Evolutionary conservation across 2,888 invertebrate genomes (phyloP).

Genomic region (Meganola albula): DNA sequence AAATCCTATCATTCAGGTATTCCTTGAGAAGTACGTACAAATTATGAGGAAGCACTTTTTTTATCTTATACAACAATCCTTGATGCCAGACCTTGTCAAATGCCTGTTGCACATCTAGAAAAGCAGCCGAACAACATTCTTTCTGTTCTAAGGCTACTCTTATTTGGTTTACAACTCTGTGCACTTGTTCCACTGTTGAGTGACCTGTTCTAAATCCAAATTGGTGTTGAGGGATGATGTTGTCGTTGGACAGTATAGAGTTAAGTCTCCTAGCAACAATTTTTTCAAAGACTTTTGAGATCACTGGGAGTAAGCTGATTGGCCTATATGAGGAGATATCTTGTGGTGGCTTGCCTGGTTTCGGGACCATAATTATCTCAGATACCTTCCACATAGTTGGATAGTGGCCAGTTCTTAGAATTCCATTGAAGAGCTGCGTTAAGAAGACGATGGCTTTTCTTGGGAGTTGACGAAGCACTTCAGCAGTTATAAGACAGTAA

Average conservation of each 20-base stretch:
- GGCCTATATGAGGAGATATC: not conserved
- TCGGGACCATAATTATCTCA: not conserved
- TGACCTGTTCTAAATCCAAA: not conserved
- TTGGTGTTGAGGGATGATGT: not conserved
- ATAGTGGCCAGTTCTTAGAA: not conserved
- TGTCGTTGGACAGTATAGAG: not conserved
- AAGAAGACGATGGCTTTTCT: not conserved
- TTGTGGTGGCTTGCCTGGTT: not conserved
- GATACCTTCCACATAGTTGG: not conserved
- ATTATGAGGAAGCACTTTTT: not conserved
- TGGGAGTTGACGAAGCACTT: not conserved
- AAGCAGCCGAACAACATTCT: not conserved
- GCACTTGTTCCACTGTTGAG: not conserved
- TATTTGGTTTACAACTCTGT: not conserved
- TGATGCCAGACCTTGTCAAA: not conserved
- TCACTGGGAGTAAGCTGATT: not conserved
- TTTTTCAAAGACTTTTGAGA: not conserved
- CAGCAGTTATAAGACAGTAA: not conserved
- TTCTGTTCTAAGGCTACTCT: not conserved
- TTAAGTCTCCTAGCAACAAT: not conserved
- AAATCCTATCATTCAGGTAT: not conserved
- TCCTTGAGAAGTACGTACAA: not conserved
- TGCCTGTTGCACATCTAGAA: conserved; percentile 3
- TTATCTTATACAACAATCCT: conserved; percentile 1
- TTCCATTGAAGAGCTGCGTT: not conserved